These are phyloP conservation scores for Diploptera punctata DNA, from an alignment of 2,888 invertebrate genomes.

Conservation along the genomic window DNA sequence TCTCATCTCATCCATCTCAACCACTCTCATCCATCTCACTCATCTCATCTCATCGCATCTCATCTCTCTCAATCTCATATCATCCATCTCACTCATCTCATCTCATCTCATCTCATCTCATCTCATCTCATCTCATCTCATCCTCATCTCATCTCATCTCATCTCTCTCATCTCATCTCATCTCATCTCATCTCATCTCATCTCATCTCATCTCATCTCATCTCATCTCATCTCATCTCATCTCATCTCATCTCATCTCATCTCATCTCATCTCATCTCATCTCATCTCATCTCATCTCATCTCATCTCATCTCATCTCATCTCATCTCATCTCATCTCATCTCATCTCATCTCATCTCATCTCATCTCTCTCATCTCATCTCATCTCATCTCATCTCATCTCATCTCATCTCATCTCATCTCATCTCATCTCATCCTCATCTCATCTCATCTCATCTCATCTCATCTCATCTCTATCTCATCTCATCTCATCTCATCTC, in stretches of 20 bases:
- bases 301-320: neutral
- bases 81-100: neutral
- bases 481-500: conserved; percentile 9
- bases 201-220: neutral
- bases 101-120: neutral
- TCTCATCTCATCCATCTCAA: neutral
- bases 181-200: neutral
- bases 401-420: conserved; percentile 6
- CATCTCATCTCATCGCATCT: neutral
- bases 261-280: no score
- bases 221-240: neutral
- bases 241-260: neutral
- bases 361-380: conserved; percentile 4
- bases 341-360: conserved; percentile 6
- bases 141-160: neutral
- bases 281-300: no score
- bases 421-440: conserved; percentile 5
- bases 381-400: conserved; percentile 15
- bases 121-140: neutral
- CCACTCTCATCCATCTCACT: neutral
- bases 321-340: neutral
- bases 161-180: neutral
- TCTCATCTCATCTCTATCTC: conserved; percentile 4
- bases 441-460: conserved; percentile 14
- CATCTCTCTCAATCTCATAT: neutral